These are phyloP conservation scores for Corythaixoides concolor DNA, from an alignment of 2,113 vertebrate genomes.

Conservation along the genomic window DNA sequence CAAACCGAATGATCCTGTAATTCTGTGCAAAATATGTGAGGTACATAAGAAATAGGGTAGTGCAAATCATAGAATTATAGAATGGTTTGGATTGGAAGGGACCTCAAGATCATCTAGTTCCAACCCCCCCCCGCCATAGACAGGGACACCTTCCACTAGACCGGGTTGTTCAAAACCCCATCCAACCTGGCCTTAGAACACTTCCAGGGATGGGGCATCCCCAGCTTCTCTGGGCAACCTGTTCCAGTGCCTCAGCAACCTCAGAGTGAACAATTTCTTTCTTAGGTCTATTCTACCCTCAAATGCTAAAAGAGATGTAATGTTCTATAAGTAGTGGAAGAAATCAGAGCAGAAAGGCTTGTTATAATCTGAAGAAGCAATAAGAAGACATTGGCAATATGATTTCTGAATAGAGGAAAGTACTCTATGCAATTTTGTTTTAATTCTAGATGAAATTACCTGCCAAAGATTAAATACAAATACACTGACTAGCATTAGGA, in stretches of 20 bases:
- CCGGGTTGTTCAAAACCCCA: no score
- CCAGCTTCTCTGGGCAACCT: no score
- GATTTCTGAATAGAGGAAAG: background rate
- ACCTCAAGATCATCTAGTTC: no score
- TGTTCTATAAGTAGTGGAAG: background rate
- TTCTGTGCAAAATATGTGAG: background rate
- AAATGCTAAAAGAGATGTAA: background rate
- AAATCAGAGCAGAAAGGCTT: background rate
- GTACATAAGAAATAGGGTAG: background rate
- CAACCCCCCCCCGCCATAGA: no score
- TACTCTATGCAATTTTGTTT: background rate
- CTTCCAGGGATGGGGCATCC: no score
- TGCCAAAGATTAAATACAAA: background rate
- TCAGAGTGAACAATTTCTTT: no score
- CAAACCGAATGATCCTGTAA: background rate
- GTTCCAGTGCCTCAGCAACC: no score
- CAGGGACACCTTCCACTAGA: no score
- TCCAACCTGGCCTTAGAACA: no score
- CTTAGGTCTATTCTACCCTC: no score
- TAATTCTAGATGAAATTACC: background rate
- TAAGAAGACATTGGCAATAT: background rate
- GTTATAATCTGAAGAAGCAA: background rate
- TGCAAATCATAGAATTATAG: background rate
- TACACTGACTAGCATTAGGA: background rate
- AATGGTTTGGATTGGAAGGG: no score